phyloP scores from a whole-genome alignment of 2,113 vertebrate species.

The Notechis scutatus region DNA sequence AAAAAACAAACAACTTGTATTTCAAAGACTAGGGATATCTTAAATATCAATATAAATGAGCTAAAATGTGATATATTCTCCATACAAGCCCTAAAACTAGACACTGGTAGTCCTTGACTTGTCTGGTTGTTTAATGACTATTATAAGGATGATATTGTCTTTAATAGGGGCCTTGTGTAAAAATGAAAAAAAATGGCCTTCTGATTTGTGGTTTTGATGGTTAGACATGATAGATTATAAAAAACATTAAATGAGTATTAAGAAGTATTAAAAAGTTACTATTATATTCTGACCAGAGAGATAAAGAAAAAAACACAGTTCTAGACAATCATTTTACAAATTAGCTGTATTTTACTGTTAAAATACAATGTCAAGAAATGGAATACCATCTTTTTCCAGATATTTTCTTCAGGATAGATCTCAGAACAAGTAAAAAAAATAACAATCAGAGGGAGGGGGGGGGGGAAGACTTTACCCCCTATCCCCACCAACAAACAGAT shows the following conservation, averaged over 20 bases:
- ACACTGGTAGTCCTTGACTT: not conserved
- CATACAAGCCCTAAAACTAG: not conserved
- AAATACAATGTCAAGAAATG: not conserved
- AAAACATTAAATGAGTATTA: not conserved
- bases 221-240: not conserved
- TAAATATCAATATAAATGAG: not conserved
- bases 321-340: slow-evolving; percentile 32
- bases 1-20: not conserved
- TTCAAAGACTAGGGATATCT: not conserved
- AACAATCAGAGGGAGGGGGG: not conserved
- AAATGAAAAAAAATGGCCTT: not conserved
- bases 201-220: not conserved
- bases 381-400: not conserved
- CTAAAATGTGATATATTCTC: not conserved
- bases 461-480: not conserved
- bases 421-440: slow-evolving; percentile 8
- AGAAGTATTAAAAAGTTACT: not conserved
- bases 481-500: not conserved
- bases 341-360: slow-evolving; percentile 47
- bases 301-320: not conserved
- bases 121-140: not conserved
- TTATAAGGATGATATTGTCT: not conserved
- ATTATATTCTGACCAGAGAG: not conserved
- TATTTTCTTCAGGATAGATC: not conserved
- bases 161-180: not conserved